phyloP scores from a whole-genome alignment of 2,888 invertebrate genomes.

The Thereva unica region DNA sequence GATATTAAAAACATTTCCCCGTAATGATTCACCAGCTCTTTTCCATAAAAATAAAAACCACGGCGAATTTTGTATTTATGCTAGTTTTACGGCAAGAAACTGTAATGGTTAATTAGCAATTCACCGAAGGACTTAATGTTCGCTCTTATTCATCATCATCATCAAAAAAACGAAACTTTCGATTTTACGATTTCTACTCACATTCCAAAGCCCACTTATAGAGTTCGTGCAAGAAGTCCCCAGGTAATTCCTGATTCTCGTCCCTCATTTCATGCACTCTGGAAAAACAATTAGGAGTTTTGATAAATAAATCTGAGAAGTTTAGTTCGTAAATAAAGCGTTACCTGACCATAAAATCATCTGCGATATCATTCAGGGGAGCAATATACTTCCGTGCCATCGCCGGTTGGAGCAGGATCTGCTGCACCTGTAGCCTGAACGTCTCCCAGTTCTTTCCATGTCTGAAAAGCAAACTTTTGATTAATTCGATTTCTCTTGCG shows the following conservation, averaged over 20 bases:
- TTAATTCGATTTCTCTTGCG: slow-evolving; percentile 11
- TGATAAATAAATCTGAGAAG: not conserved
- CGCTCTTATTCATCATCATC: too few species aligned
- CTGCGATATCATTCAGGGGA: slow-evolving; percentile 73
- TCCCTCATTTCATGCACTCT: slow-evolving; percentile 69
- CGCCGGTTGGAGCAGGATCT: slow-evolving; percentile 78
- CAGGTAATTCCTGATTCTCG: slow-evolving; percentile 71
- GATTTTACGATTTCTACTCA: slow-evolving; percentile 59
- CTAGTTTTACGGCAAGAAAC: too few species aligned
- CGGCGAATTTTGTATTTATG: too few species aligned
- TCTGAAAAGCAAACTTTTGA: slow-evolving; percentile 59
- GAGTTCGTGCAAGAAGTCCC: slow-evolving; percentile 83
- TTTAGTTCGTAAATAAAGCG: slow-evolving; percentile 6
- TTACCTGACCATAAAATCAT: slow-evolving; percentile 74
- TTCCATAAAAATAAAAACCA: too few species aligned
- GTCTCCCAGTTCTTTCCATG: slow-evolving; percentile 87
- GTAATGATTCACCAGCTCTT: too few species aligned
- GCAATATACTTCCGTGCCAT: slow-evolving; percentile 77
- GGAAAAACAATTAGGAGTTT: slow-evolving; percentile 28
- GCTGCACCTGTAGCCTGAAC: slow-evolving; percentile 82
- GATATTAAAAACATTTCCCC: too few species aligned
- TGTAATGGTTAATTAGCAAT: too few species aligned
- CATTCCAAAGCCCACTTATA: slow-evolving; percentile 94
- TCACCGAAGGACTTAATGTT: too few species aligned
- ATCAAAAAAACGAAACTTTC: too few species aligned